Percentiles rank a stretch among this genome's conserved stretches.
Evolutionary conservation across 1,140 invertebrate species (phyloP).

Genomic region (Seison nebaliae): DNA sequence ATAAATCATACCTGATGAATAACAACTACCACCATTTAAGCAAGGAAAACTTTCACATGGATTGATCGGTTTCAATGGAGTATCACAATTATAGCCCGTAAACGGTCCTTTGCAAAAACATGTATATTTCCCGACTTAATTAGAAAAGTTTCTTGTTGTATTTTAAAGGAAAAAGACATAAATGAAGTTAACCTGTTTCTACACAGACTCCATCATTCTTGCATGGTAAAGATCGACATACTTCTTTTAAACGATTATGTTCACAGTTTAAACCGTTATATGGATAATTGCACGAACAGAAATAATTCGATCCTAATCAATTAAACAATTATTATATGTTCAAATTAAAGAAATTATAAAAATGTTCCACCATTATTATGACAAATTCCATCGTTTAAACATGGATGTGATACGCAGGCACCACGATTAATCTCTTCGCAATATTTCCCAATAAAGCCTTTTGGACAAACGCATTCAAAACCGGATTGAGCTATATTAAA

Average conservation of each 20-base stretch:
- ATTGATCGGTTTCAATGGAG: slow-evolving; percentile 2
- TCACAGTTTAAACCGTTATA: slow-evolving; percentile 40
- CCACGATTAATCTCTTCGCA: slow-evolving; percentile 5
- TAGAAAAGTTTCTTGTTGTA: no score
- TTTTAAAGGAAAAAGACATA: no score
- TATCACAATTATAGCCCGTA: slow-evolving; percentile 47
- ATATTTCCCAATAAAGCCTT: slow-evolving; percentile 4
- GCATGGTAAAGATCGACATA: slow-evolving; percentile 13
- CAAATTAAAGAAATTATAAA: not conserved
- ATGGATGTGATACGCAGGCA: slow-evolving; percentile 10
- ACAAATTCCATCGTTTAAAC: slow-evolving; percentile 11
- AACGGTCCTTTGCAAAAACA: slow-evolving; percentile 31
- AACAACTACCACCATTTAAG: slow-evolving; percentile 47
- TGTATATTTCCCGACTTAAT: no score
- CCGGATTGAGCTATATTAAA: no score
- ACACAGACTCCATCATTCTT: slow-evolving; percentile 13
- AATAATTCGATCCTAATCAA: no score
- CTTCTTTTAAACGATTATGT: not conserved
- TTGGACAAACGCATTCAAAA: slow-evolving; percentile 5
- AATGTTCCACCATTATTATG: slow-evolving; percentile 1
- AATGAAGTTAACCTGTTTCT: no score
- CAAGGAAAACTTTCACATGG: slow-evolving; percentile 35
- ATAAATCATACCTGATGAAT: slow-evolving; percentile 23
- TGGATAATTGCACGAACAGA: slow-evolving; percentile 68
- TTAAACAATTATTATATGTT: no score